These are phyloP conservation scores for Lagorchestes hirsutus DNA, from an alignment of 2,797 vertebrate species.

Conservation along the genomic window DNA sequence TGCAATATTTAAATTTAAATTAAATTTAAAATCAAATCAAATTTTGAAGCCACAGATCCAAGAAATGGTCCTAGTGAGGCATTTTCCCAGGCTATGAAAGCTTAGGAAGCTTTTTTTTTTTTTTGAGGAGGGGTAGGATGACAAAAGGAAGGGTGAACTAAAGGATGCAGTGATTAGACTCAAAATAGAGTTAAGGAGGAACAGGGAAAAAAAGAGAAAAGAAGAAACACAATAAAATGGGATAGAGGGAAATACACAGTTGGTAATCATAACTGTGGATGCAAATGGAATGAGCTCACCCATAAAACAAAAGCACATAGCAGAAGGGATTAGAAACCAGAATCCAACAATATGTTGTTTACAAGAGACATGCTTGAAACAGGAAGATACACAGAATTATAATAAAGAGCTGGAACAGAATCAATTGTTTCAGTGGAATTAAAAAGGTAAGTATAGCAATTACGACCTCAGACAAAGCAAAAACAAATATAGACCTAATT, in stretches of 20 bases:
- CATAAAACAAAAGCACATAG: background rate
- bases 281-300: background rate
- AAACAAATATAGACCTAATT: background rate
- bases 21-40: background rate
- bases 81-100: background rate
- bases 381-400: background rate
- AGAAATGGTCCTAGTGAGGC: background rate
- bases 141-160: background rate
- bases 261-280: background rate
- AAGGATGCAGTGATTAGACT: background rate
- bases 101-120: background rate
- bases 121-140: accelerated
- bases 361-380: background rate
- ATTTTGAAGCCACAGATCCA: background rate
- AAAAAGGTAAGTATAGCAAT: background rate
- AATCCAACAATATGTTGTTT: background rate
- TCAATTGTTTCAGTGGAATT: background rate
- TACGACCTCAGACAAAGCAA: background rate
- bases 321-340: background rate
- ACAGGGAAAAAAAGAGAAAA: background rate
- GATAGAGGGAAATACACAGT: background rate
- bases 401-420: background rate
- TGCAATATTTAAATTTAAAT: no score
- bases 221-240: background rate
- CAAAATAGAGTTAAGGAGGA: background rate